Conservation (phyloP, 1,140 invertebrate genomes). For the Ooceraea biroi region DNA sequence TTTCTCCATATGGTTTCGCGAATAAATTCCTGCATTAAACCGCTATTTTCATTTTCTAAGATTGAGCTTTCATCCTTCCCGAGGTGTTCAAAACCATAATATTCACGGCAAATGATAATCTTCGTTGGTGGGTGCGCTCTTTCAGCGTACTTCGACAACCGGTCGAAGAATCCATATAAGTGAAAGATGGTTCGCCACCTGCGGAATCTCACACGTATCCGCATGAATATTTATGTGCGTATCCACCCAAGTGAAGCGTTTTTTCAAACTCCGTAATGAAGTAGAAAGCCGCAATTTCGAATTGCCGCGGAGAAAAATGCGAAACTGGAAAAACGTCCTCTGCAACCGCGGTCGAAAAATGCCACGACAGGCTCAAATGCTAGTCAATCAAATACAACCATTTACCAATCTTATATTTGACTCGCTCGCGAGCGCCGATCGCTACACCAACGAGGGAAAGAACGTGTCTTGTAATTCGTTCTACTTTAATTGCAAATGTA, state of each 20-base stretch:
- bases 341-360: not conserved
- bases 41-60: conserved; percentile 11
- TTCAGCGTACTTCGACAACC: too few species aligned
- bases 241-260: not conserved
- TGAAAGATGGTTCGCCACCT: not conserved
- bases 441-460: not conserved
- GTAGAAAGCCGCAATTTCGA: not conserved
- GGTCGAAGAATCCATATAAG: not conserved
- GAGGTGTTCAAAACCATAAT: too few species aligned
- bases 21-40: conserved; percentile 63
- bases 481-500: conserved; percentile 52
- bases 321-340: not conserved
- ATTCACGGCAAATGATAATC: too few species aligned
- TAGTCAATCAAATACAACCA: not conserved
- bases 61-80: not conserved
- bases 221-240: not conserved
- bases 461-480: conserved; percentile 34
- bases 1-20: conserved; percentile 77
- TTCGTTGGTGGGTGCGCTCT: too few species aligned
- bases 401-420: not conserved
- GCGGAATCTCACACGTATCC: not conserved
- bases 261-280: not conserved
- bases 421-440: not conserved
- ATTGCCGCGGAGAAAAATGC: not conserved
- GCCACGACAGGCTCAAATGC: not conserved